phyloP scores from a whole-genome alignment of 2,797 vertebrate genomes.

The Sebastolobus alascanus region DNA sequence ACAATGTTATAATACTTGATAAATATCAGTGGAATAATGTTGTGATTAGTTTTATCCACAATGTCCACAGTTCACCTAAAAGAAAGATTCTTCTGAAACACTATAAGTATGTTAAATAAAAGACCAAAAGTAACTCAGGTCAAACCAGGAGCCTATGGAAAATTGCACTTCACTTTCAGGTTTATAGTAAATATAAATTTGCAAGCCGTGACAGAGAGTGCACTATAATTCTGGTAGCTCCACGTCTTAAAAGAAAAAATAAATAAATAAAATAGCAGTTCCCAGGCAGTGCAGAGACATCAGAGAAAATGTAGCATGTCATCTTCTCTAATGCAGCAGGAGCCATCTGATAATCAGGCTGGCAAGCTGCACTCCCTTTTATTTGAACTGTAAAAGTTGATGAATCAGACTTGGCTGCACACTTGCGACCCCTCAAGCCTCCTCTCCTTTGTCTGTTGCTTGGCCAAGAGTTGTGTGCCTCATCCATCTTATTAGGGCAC shows the following conservation, averaged over 20 bases:
- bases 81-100: neutral
- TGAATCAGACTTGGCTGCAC: slow-evolving; percentile 76
- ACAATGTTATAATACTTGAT: neutral
- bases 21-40: neutral
- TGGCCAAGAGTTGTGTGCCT: slow-evolving; percentile 59
- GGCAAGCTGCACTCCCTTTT: slow-evolving; percentile 72
- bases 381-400: slow-evolving; percentile 79
- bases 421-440: slow-evolving; percentile 55
- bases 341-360: slow-evolving; percentile 78
- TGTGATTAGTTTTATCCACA: neutral
- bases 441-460: slow-evolving; percentile 55
- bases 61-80: neutral
- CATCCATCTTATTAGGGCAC: slow-evolving; percentile 63
- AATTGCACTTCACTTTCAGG: slow-evolving; percentile 17
- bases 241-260: slow-evolving; percentile 24
- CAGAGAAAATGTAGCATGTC: slow-evolving; percentile 70
- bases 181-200: slow-evolving; percentile 42
- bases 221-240: slow-evolving; percentile 32
- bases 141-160: slow-evolving; percentile 7
- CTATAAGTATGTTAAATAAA: neutral
- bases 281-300: slow-evolving; percentile 49
- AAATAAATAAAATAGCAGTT: slow-evolving; percentile 16
- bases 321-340: slow-evolving; percentile 69
- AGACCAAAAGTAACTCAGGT: slow-evolving; percentile 2
- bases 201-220: slow-evolving; percentile 36